Evolutionary conservation across 2,888 invertebrate genomes (phyloP), one percentile per base, ranked within the genome.

Genomic region (Melinaea menophilus): DNA sequence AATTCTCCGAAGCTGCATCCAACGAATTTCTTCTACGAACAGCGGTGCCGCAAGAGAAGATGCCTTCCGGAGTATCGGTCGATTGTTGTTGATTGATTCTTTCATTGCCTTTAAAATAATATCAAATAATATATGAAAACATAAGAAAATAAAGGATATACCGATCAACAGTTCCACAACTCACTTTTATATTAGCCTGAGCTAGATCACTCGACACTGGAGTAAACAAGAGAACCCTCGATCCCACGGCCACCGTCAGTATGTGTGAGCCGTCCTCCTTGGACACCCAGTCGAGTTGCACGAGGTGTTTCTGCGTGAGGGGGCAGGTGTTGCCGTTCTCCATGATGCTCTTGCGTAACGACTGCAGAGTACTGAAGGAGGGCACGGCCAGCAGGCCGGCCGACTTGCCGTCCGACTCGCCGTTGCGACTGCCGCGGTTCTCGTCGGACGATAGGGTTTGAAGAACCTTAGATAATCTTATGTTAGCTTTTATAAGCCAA

Each of bases 231-330:
- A 98, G 93, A 48, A 99, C 96, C 84, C 97, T 96, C 65, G 97
- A 97, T 0, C 97, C 98, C 47, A 99, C 97, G 0, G 97, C 98
- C 0, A 99, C 98, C 0, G 99, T 99, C 48, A 99, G 86, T 73
- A 99, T 97, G 82, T 99, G 99, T 0, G 98, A 97, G 0, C 99
- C 99, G 81, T 99, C 99, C 84, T 99, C 99, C 73, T 99, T 98
- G 0, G 99, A 98, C 11, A 99, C 99, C 99, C 99, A 99, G 87
- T 99, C 99, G 48, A 99, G 88, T 79, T 98, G 98, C 0, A 99
- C 98, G 35, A 98, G 90, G 84, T 97, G 97, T 82, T 97, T 97
- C 80, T 97, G 97, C 0, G 97, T 97, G 47, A 97, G 82, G 0
- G 97, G 96, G 75, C 97, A 97, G 0, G 97, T 97, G 81, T 97